phyloP scores from a whole-genome alignment of 2,797 vertebrate species.

The Neosilurus mollespiculum region DNA sequence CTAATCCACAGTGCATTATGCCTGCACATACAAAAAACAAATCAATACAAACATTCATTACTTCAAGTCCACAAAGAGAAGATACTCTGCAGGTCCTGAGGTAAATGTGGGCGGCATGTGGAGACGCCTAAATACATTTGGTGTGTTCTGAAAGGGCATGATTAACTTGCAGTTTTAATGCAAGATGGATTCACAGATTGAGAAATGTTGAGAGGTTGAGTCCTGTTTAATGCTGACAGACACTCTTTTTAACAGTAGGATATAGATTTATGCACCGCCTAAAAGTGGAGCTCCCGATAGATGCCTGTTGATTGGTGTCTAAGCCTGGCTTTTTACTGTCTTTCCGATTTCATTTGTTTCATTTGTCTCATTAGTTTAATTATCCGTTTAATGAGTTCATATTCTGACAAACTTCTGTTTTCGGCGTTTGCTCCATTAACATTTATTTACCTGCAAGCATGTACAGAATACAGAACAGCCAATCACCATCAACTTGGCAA shows the following conservation, averaged over 20 bases:
- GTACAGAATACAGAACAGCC: too few species aligned
- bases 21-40: constrained; percentile 60
- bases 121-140: background rate
- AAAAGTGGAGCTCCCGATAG: too few species aligned
- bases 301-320: too few species aligned
- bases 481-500: too few species aligned
- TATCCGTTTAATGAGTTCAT: too few species aligned
- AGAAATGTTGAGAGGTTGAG: background rate
- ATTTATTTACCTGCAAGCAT: too few species aligned
- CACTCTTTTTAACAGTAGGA: background rate
- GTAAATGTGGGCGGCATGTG: background rate
- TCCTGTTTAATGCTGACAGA: background rate
- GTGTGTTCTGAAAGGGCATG: background rate
- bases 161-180: background rate
- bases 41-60: constrained; percentile 52
- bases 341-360: too few species aligned
- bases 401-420: too few species aligned
- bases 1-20: constrained; percentile 77
- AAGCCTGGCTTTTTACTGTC: too few species aligned
- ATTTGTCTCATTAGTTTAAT: too few species aligned
- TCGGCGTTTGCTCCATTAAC: too few species aligned
- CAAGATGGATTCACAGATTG: background rate
- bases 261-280: too few species aligned
- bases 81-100: background rate
- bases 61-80: constrained; percentile 21